Conservation (phyloP, 2,797 vertebrate species). For the Coluber constrictor region DNA sequence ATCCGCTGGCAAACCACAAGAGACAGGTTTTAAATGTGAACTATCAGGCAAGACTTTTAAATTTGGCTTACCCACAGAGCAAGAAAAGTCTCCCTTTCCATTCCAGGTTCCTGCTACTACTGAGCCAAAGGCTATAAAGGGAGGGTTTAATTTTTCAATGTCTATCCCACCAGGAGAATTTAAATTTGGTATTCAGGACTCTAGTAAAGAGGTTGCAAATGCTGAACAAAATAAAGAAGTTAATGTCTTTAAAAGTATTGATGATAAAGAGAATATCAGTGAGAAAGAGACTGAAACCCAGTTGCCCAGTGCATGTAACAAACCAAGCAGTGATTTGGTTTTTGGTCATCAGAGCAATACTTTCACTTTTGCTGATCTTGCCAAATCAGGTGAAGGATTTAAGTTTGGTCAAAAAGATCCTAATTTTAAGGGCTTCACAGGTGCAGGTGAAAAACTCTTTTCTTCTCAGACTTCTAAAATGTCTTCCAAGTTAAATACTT, state of each 20-base stretch:
- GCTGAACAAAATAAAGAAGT: constrained; percentile 54
- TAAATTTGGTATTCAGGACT: constrained; percentile 88
- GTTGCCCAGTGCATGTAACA: constrained; percentile 48
- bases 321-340: constrained; percentile 61
- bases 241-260: constrained; percentile 73
- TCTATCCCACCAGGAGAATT: constrained; percentile 72
- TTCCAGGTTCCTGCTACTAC: constrained; percentile 75
- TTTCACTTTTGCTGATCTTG: constrained; percentile 90
- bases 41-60: constrained; percentile 78
- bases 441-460: constrained; percentile 87
- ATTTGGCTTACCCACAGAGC: constrained; percentile 79
- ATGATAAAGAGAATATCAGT: constrained; percentile 72
- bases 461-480: constrained; percentile 66
- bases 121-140: constrained; percentile 69
- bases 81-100: constrained; percentile 73
- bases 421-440: constrained; percentile 86
- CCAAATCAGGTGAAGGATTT: constrained; percentile 78
- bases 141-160: constrained; percentile 83
- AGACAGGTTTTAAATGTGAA: constrained; percentile 76
- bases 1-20: constrained; percentile 68
- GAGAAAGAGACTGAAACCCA: constrained; percentile 39
- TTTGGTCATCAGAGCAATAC: constrained; percentile 74
- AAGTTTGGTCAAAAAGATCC: constrained; percentile 85
- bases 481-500: constrained; percentile 67
- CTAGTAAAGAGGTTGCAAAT: constrained; percentile 59